Evolutionary conservation across 2,113 vertebrate genomes (phyloP).

Genomic region (Progne subis): DNA sequence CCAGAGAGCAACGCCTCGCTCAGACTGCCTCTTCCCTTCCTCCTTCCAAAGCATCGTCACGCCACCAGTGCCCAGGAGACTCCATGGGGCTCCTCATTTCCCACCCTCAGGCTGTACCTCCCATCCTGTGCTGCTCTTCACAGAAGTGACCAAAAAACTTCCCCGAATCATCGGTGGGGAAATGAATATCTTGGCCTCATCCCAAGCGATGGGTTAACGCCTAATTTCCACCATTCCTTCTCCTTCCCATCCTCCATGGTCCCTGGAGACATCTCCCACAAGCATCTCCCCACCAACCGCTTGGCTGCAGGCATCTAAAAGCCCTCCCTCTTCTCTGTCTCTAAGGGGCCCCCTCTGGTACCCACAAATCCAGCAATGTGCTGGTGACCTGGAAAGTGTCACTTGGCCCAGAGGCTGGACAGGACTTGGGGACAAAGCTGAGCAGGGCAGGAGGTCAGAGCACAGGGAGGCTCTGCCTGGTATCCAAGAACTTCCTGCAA

Average conservation of each 20-base stretch:
- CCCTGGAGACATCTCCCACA: not conserved
- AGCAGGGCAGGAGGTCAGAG: not conserved
- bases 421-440: not conserved
- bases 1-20: not conserved
- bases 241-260: not conserved
- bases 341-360: not conserved
- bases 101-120: not conserved
- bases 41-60: fast-evolving
- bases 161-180: not conserved
- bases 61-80: not conserved
- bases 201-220: not conserved
- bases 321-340: not conserved
- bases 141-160: not conserved
- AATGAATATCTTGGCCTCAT: not conserved
- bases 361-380: fast-evolving
- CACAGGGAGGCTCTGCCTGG: not conserved
- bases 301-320: not conserved
- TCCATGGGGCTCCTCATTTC: not conserved
- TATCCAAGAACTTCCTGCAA: not conserved
- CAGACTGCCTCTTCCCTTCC: not conserved
- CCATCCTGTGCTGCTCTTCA: not conserved
- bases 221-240: not conserved
- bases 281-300: not conserved
- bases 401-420: not conserved
- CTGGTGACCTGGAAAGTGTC: not conserved